phyloP scores from a whole-genome alignment of 1,140 invertebrate species.

The Chrysomallon squamiferum region DNA sequence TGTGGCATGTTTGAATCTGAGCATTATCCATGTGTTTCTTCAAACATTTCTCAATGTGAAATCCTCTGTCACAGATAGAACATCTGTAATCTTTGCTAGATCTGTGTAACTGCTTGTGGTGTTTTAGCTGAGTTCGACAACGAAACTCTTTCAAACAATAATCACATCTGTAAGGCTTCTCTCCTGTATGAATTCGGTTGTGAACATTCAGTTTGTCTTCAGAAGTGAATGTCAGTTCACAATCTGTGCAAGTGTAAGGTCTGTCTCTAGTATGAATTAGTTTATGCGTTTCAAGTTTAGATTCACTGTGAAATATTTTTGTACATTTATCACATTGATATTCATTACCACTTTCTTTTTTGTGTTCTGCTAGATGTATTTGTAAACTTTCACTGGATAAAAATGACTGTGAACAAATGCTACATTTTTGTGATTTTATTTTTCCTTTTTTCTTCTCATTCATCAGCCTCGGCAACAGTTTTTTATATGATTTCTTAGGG shows the following conservation, averaged over 20 bases:
- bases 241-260: not conserved
- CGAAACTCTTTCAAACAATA: not conserved
- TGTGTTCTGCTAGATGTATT: too few species aligned
- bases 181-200: not conserved
- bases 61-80: not conserved
- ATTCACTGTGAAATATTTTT: too few species aligned
- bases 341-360: too few species aligned
- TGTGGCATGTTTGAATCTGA: too few species aligned
- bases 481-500: too few species aligned
- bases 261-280: not conserved
- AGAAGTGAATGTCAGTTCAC: not conserved
- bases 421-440: too few species aligned
- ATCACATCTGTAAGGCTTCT: not conserved
- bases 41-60: not conserved
- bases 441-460: too few species aligned
- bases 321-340: too few species aligned
- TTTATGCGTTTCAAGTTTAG: not conserved
- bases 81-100: not conserved
- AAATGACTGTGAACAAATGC: too few species aligned
- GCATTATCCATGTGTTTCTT: not conserved
- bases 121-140: not conserved
- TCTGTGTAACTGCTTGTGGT: not conserved
- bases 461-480: too few species aligned
- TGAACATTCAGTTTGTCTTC: not conserved
- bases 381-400: too few species aligned